A percentile compares a stretch with the other conserved stretches of the same genome.
Conservation (phyloP, 2,888 invertebrate species). For the Drosophila tripunctata region DNA sequence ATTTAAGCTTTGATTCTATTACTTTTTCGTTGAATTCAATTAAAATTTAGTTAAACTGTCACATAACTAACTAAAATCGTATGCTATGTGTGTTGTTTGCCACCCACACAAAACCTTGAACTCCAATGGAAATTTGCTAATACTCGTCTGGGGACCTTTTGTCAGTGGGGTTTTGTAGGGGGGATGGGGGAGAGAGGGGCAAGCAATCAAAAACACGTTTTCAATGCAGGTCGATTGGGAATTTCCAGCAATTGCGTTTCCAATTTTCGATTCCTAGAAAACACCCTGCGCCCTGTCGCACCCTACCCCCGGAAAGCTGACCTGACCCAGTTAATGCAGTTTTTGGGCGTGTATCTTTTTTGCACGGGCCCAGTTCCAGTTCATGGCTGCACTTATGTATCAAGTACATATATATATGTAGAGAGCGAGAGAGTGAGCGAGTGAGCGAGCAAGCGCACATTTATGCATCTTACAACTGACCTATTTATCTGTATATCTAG, state of each 20-base stretch:
- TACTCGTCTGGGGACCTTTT: slow-evolving; percentile 31
- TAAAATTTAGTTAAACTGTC: slow-evolving; percentile 39
- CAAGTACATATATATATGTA: background rate
- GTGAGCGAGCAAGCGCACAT: slow-evolving; percentile 15
- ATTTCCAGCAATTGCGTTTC: slow-evolving; percentile 65
- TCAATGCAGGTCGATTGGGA: slow-evolving; percentile 66
- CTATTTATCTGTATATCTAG: slow-evolving; percentile 30
- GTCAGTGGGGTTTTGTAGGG: slow-evolving; percentile 9
- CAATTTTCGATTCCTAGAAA: slow-evolving; percentile 45
- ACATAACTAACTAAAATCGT: slow-evolving; percentile 7
- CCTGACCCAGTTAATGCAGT: slow-evolving; percentile 74
- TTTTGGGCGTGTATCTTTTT: slow-evolving; percentile 77
- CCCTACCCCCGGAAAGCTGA: slow-evolving; percentile 30
- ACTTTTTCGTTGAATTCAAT: slow-evolving; percentile 44
- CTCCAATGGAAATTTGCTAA: slow-evolving; percentile 50
- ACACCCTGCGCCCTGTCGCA: background rate
- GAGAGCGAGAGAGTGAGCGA: slow-evolving; percentile 11
- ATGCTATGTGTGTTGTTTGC: background rate
- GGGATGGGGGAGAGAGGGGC: background rate
- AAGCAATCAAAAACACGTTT: slow-evolving; percentile 65
- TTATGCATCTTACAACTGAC: slow-evolving; percentile 32
- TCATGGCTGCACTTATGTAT: slow-evolving; percentile 69
- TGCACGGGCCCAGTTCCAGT: slow-evolving; percentile 62
- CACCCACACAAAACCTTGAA: slow-evolving; percentile 67
- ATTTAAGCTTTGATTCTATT: background rate